phyloP scores from a whole-genome alignment of 1,140 invertebrate species.

The Drosophila seguyi region DNA sequence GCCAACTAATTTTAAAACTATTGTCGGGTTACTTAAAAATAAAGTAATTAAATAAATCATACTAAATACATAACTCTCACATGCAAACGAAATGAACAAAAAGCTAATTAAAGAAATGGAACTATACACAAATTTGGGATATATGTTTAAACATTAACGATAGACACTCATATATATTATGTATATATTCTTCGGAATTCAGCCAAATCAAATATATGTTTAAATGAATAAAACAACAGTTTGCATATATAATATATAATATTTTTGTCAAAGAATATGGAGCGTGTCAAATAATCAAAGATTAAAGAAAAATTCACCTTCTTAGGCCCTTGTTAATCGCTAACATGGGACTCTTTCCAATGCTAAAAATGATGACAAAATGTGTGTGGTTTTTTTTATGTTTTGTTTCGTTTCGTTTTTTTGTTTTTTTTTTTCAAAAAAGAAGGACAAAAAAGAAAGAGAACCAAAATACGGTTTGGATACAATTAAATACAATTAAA shows the following conservation, averaged over 20 bases:
- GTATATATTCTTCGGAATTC: constrained; percentile 12
- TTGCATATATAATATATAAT: constrained; percentile 12
- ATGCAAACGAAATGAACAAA: constrained; percentile 18
- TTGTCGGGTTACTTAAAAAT: too few relatives aligned
- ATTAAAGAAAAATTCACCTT: constrained; percentile 87
- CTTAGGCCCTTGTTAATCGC: constrained; percentile 95
- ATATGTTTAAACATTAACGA: constrained; percentile 8
- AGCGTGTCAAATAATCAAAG: constrained; percentile 67
- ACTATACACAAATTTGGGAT: constrained; percentile 11
- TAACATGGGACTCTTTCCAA: constrained; percentile 90
- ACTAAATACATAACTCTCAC: constrained; percentile 3
- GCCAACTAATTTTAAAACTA: too few relatives aligned
- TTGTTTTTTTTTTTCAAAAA: constrained; percentile 1
- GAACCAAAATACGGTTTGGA: constrained; percentile 40
- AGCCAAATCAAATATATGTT: constrained; percentile 20
- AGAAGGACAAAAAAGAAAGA: constrained; percentile 63
- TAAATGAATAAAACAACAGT: constrained; percentile 13
- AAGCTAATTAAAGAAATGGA: constrained; percentile 2
- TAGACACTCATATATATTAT: constrained; percentile 26
- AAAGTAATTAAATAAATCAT: not conserved
- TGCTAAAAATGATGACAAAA: constrained; percentile 82
- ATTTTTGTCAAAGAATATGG: constrained; percentile 12
- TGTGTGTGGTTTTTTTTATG: constrained; percentile 19
- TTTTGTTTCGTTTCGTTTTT: not conserved
- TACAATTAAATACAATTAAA: constrained; percentile 34